Evolutionary conservation across 2,888 invertebrate species (phyloP), one percentile per base, ranked within the genome.

Genomic region (Stictocephala bisonia): DNA sequence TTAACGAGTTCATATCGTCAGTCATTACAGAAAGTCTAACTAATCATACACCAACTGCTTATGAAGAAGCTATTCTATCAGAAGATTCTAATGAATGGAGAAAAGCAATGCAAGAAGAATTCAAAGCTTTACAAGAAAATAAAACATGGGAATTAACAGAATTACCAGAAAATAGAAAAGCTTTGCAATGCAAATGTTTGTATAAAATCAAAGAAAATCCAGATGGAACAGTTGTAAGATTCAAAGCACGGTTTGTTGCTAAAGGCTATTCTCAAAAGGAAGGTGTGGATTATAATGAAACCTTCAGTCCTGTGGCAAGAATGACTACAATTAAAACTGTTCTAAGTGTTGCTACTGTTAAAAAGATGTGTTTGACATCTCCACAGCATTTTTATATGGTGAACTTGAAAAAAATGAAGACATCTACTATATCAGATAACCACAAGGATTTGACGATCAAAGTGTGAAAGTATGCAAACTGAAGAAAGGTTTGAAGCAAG

Each of bases 281-380:
- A 53, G 53, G 53, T 3, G 51, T 3, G 13, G 51, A 51, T 24
- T 51, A 51, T 20, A 51, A 20, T 51, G 51, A 51, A 51, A 51
- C 51, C 18, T 51, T 51, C 51, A 51, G 18, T 51, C 51, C 51
- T 18, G 51, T 51, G n/a, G n/a, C n/a, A n/a, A n/a, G n/a, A n/a
- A n/a, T n/a, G n/a, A n/a, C n/a, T n/a, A n/a, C n/a, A n/a, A n/a
- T n/a, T n/a, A n/a, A n/a, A n/a, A n/a, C n/a, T n/a, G n/a, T n/a
- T n/a, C n/a, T n/a, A n/a, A n/a, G n/a, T n/a, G n/a, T n/a, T n/a
- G n/a, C n/a, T n/a, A n/a, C n/a, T n/a, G n/a, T n/a, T n/a, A n/a
- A n/a, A n/a, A n/a, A n/a, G n/a, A n/a, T n/a, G n/a, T n/a, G n/a
- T n/a, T n/a, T n/a, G n/a, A n/a, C n/a, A n/a, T n/a, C n/a, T n/a